Percentiles rank a stretch among this genome's conserved stretches.
Evolutionary conservation across 2,113 vertebrate genomes (phyloP).

Genomic region (Fregata magnificens): DNA sequence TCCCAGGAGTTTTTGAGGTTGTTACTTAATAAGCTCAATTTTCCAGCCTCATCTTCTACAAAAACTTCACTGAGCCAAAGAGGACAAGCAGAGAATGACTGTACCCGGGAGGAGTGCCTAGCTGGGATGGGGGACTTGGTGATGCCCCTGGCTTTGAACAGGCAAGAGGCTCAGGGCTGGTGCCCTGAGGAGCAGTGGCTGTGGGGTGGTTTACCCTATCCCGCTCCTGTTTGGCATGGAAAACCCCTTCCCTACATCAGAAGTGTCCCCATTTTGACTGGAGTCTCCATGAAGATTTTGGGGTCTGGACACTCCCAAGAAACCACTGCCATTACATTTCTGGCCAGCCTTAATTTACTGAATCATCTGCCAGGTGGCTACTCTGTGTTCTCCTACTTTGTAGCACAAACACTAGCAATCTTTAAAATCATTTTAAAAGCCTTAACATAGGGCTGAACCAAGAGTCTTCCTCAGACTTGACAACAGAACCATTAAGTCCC

Average conservation of each 20-base stretch:
- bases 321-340: background rate
- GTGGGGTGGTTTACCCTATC: background rate
- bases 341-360: background rate
- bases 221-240: fast-evolving
- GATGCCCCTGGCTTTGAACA: background rate
- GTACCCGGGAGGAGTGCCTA: fast-evolving
- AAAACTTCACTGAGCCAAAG: background rate
- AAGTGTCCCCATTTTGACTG: background rate
- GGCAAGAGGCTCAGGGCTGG: too few species aligned
- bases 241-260: background rate
- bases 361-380: background rate
- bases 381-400: background rate
- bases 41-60: background rate
- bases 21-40: background rate
- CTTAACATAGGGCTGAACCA: background rate
- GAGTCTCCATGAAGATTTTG: background rate
- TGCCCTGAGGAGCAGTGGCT: background rate
- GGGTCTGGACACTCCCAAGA: background rate
- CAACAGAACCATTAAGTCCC: background rate
- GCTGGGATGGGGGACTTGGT: fast-evolving
- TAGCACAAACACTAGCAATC: background rate
- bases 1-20: background rate
- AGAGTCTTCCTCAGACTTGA: background rate
- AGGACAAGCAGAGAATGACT: background rate
- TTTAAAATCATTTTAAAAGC: background rate